Base-by-base conservation (phyloP, 2,888 invertebrate genomes). In the Mantis religiosa region DNA sequence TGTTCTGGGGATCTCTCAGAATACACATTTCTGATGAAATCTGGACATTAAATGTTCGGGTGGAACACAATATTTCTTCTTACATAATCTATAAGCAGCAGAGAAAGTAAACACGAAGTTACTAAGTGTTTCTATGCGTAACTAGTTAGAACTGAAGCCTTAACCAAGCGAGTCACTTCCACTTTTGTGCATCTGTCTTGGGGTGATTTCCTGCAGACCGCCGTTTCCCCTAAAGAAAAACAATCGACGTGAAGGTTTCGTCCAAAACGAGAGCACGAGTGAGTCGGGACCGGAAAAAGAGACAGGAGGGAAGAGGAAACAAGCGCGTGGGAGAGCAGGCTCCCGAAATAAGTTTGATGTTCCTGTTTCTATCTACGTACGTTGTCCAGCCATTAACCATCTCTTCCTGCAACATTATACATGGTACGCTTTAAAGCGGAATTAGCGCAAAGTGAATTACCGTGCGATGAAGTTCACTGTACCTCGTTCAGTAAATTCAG, bases 241-340 rank as follows among this genome's bases (percentile, higher is more conserved):
- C 54, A 71, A 71, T 71, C 54, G 54, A 71, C 20, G 54, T 71
- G 54, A 71, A 71, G 54, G 54, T 71, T 71, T 82, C 41, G 88
- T 88, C 89, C 90, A 89, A 89, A 89, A 85, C 86, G 81, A 87
- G 54, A 91, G 90, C 90, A 91, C 84, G 83, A 89, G 91, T 92
- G 92, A 92, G 93, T 93, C 93, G 91, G 92, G 93, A 93, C 93
- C 93, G 93, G 92, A 30, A 30, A 92, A 92, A 92, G 92, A 92
- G 92, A 91, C 90, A 92, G 91, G 90, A 90, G 90, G 90, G 92
- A 90, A 91, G 90, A 92, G 93, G 93, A 92, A 93, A 93, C 93
- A 93, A 93, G 93, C 93, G 94, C 92, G 91, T 91, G 89, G 90
- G 90, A 90, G 92, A 91, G 92, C 92, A 92, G 92, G 92, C 92